phyloP scores from a whole-genome alignment of 2,888 invertebrate species.

The Isotomurus palustris region DNA sequence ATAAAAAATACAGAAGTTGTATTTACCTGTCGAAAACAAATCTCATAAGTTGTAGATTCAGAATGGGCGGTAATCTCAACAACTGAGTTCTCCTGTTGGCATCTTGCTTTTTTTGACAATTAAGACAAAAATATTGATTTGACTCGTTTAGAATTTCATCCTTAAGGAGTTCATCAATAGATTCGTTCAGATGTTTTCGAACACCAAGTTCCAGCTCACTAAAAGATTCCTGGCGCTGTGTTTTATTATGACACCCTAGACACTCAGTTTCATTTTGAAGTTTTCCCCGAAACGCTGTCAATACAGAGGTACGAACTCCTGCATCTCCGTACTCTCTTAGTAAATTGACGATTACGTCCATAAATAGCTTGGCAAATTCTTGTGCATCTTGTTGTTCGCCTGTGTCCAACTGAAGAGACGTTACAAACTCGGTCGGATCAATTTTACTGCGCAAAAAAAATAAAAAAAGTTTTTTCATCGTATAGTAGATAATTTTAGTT shows the following conservation, averaged over 20 bases:
- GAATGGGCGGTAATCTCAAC: constrained; percentile 56
- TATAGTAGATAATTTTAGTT: background rate
- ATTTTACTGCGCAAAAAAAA: constrained; percentile 49
- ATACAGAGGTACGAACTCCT: constrained; percentile 19
- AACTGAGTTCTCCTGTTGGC: constrained; percentile 57
- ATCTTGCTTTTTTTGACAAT: constrained; percentile 57
- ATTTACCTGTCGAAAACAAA: constrained; percentile 60
- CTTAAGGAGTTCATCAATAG: constrained; percentile 57
- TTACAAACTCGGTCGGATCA: constrained; percentile 58
- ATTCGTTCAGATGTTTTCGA: constrained; percentile 53
- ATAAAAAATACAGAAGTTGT: constrained; percentile 6
- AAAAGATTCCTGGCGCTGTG: constrained; percentile 49
- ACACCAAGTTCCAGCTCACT: constrained; percentile 60
- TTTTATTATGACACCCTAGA: constrained; percentile 29
- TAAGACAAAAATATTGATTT: constrained; percentile 58
- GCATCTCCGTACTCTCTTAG: constrained; percentile 29
- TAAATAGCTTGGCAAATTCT: constrained; percentile 61
- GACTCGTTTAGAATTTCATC: constrained; percentile 59
- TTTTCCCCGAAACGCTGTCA: constrained; percentile 35
- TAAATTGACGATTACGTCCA: constrained; percentile 46
- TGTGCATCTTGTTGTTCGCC: constrained; percentile 62
- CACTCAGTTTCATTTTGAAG: constrained; percentile 38
- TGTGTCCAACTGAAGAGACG: constrained; percentile 57
- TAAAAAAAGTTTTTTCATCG: background rate
- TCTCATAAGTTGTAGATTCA: constrained; percentile 60